phyloP scores from a whole-genome alignment of 1,140 invertebrate genomes.

The Sinella curviseta region DNA sequence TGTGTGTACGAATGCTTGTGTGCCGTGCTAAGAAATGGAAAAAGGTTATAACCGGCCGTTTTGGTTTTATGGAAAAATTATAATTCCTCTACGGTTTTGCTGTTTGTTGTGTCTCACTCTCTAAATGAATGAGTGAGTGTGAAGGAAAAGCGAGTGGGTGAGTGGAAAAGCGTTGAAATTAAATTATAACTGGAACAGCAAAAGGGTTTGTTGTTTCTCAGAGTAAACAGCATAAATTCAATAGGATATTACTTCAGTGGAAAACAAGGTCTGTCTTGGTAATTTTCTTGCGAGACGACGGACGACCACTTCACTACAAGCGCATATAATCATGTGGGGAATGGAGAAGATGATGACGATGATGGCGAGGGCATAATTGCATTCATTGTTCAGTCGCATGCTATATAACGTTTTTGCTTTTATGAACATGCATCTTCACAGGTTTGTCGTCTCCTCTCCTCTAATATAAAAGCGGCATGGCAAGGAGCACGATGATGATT shows the following conservation, averaged over 20 bases:
- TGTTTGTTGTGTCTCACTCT: background rate
- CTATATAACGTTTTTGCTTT: background rate
- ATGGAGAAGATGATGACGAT: background rate
- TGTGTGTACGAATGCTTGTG: background rate
- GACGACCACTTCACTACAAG: background rate
- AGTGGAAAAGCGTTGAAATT: conserved; percentile 24
- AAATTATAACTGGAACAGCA: conserved; percentile 7
- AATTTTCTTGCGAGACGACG: background rate
- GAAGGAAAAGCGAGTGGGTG: background rate
- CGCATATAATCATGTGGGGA: background rate
- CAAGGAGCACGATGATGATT: background rate
- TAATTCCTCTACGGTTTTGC: too few relatives aligned
- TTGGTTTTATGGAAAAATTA: too few relatives aligned
- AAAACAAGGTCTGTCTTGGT: conserved; percentile 4
- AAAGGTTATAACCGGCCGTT: too few relatives aligned
- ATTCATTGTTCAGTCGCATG: conserved; percentile 12
- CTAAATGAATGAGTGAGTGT: conserved; percentile 1
- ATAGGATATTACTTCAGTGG: background rate
- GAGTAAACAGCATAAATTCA: background rate
- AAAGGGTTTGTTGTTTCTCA: conserved; percentile 4
- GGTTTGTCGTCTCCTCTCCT: background rate
- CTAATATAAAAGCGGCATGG: background rate
- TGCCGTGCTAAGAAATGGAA: background rate
- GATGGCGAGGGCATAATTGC: conserved; percentile 2
- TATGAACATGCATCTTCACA: background rate